Evolutionary conservation across 2,888 invertebrate species (phyloP), one percentile per base, ranked within the genome.

Genomic region (Patella ulyssiponensis): DNA sequence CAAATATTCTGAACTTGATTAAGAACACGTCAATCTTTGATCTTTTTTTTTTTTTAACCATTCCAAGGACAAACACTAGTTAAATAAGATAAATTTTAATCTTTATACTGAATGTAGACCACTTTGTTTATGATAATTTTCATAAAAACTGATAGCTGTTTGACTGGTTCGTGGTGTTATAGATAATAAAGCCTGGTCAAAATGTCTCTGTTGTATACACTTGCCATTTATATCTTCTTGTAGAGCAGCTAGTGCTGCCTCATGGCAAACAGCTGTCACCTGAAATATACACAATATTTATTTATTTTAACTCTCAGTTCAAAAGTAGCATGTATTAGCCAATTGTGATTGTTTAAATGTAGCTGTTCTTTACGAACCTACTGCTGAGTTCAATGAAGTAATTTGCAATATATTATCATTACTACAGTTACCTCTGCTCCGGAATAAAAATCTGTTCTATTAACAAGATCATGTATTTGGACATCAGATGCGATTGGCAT

Each of bases 181-280:
- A 76, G 94, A 92, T 72, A 93, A 92, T 4, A 98, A 92, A 0
- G 97, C 96, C 84, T 93, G 91, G 78, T 94, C 93, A 91, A 98
- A 97, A 92, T 98, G 95, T 64, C 92, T 91, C 92, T 93, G 93
- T 3, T 92, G 92, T 0, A 98, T 94, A 77, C 90, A 89, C 15
- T 92, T 86, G 52, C 95, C 94, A 11, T 95, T 92, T 1, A 97
- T 92, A 90, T 95, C 94, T 85, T 95, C 95, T 89, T 96, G 95
- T 72, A 98, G 92, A 1, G 97, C 96, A 88, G 94, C 94, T 90
- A 97, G 93, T 0, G 96, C 98, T 11, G 98, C 98, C 92, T 98
- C 97, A 81, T 97, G 95, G 88, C 98, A 98, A 1, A 98, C 93
- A 0, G 97, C 97, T 14, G 93, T 91, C 7, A 94, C 90, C 93